Evolutionary conservation across 1,140 invertebrate species (phyloP).

Genomic region (Varroa destructor): DNA sequence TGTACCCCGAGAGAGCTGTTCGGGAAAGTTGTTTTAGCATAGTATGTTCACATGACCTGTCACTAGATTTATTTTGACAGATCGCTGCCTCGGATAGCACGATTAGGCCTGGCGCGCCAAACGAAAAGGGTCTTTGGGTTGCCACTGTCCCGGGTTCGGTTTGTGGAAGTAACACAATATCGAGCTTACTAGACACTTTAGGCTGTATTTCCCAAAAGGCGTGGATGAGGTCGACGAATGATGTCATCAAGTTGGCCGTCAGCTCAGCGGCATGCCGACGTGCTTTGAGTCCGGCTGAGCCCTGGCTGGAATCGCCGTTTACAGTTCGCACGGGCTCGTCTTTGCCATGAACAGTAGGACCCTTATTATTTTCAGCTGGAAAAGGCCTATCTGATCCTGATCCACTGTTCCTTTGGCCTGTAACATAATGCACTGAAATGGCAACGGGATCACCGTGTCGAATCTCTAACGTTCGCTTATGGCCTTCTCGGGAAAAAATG

Average conservation of each 20-base stretch:
- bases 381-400: no score
- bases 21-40: slow-evolving; percentile 18
- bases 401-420: no score
- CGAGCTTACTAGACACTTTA: slow-evolving; percentile 13
- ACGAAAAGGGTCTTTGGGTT: neutral
- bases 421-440: slow-evolving; percentile 24
- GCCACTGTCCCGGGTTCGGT: neutral
- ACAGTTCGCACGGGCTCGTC: neutral
- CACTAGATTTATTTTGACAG: slow-evolving; percentile 25
- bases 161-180: slow-evolving; percentile 6
- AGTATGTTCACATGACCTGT: slow-evolving; percentile 18
- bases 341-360: no score
- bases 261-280: slow-evolving; percentile 23
- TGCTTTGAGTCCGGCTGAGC: no score
- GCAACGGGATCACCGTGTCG: slow-evolving; percentile 22
- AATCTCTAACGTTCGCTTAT: slow-evolving; percentile 16
- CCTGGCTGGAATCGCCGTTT: neutral
- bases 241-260: slow-evolving; percentile 23
- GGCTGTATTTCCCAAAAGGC: slow-evolving; percentile 26
- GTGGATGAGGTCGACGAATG: slow-evolving; percentile 26
- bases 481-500: slow-evolving; percentile 23
- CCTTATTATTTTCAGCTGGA: no score
- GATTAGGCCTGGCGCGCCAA: slow-evolving; percentile 12
- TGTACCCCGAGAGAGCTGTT: slow-evolving; percentile 22
- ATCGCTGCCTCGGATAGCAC: slow-evolving; percentile 16